A percentile compares a stretch with the other conserved stretches of the same genome.
Evolutionary conservation across 2,797 vertebrate genomes (phyloP).

Genomic region (Erethizon dorsatum): DNA sequence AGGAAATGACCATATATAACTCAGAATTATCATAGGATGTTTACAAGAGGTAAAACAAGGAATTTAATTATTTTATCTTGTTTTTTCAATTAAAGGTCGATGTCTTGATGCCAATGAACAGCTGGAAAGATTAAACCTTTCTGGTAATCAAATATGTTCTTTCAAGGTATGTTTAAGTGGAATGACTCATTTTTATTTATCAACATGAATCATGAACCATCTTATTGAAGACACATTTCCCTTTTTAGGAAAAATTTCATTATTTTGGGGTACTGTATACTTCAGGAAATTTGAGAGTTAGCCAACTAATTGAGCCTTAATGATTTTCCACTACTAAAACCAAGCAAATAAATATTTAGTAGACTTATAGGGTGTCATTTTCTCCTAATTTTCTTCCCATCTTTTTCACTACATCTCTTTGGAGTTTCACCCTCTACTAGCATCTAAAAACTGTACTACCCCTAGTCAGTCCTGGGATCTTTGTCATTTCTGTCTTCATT

Average conservation of each 20-base stretch:
- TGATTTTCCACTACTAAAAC: slow-evolving; percentile 51
- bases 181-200: slow-evolving; percentile 68
- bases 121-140: slow-evolving; percentile 94
- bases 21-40: slow-evolving; percentile 2
- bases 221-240: not conserved
- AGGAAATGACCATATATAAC: not conserved
- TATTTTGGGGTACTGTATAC: not conserved
- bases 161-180: slow-evolving; percentile 92
- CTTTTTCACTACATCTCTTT: not conserved
- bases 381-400: slow-evolving; percentile 36
- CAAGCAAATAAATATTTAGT: slow-evolving; percentile 34
- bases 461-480: not conserved
- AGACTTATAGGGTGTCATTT: slow-evolving; percentile 6
- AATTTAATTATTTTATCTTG: slow-evolving; percentile 60
- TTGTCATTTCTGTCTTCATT: slow-evolving; percentile 22
- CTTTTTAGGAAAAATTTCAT: slow-evolving; percentile 1
- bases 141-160: slow-evolving; percentile 94
- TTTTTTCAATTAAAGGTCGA: slow-evolving; percentile 84
- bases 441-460: not conserved
- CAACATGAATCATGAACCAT: slow-evolving; percentile 9
- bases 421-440: not conserved
- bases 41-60: slow-evolving; percentile 44
- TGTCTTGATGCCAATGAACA: slow-evolving; percentile 92
- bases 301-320: not conserved
- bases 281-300: slow-evolving; percentile 20